phyloP scores from a whole-genome alignment of 2,888 invertebrate genomes.

The Scaptomyza caliginosa region DNA sequence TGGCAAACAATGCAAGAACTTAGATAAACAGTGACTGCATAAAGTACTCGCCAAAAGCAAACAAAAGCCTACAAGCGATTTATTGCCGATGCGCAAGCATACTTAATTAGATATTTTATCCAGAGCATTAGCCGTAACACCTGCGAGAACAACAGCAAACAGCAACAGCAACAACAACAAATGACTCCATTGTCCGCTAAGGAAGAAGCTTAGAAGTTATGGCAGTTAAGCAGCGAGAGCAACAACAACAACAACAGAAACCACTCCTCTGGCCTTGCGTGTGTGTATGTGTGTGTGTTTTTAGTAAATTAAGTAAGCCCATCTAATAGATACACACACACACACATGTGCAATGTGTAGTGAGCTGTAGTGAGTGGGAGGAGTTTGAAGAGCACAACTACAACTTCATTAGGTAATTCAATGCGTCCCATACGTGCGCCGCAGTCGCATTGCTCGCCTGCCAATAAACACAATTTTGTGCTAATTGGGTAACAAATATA shows the following conservation, averaged over 20 bases:
- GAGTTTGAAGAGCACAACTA: slow-evolving; percentile 11
- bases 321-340: slow-evolving; percentile 64
- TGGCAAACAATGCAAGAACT: slow-evolving; percentile 6
- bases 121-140: slow-evolving; percentile 67
- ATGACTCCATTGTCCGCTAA: slow-evolving; percentile 15
- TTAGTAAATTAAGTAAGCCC: slow-evolving; percentile 70
- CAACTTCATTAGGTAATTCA: slow-evolving; percentile 79
- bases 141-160: slow-evolving; percentile 46
- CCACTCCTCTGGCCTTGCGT: slow-evolving; percentile 12
- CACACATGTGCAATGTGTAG: not conserved
- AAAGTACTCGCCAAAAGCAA: slow-evolving; percentile 26
- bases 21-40: slow-evolving; percentile 3
- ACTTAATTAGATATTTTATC: slow-evolving; percentile 74
- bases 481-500: slow-evolving; percentile 82
- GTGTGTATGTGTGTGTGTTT: slow-evolving; percentile 34
- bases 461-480: slow-evolving; percentile 81
- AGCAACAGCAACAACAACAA: slow-evolving; percentile 16
- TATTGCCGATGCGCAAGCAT: slow-evolving; percentile 46
- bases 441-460: slow-evolving; percentile 48
- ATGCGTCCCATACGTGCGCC: slow-evolving; percentile 43
- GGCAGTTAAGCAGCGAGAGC: slow-evolving; percentile 22
- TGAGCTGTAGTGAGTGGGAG: not conserved
- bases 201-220: slow-evolving; percentile 64
- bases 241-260: slow-evolving; percentile 14
- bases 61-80: slow-evolving; percentile 52